Conservation (phyloP, 2,888 invertebrate species). For the Lomographa bimaculata region DNA sequence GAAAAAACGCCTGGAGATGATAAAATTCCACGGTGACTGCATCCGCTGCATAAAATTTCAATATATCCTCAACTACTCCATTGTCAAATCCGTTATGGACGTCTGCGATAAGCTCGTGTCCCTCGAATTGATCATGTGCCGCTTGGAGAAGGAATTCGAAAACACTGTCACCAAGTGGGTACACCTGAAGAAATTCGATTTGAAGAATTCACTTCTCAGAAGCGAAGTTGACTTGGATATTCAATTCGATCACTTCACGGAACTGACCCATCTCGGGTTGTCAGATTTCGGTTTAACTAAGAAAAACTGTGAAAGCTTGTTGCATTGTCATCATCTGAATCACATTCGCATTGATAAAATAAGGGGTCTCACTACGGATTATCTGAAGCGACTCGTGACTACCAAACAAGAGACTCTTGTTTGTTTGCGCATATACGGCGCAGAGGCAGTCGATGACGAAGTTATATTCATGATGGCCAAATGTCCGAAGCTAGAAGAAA, state of each 20-base stretch:
- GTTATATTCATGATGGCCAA: conserved; percentile 57
- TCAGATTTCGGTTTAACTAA: conserved; percentile 70
- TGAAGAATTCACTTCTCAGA: conserved; percentile 65
- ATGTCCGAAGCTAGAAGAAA: conserved; percentile 59
- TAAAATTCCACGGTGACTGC: conserved; percentile 55
- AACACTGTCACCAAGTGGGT: conserved; percentile 59
- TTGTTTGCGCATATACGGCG: conserved; percentile 69
- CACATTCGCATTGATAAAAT: conserved; percentile 74
- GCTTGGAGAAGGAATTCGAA: conserved; percentile 61
- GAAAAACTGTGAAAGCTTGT: conserved; percentile 58
- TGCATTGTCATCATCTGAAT: conserved; percentile 58
- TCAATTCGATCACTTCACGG: conserved; percentile 58
- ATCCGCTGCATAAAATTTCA: conserved; percentile 64
- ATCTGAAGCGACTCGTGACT: conserved; percentile 55
- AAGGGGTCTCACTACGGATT: conserved; percentile 55
- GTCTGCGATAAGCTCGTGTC: conserved; percentile 61
- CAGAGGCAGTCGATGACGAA: conserved; percentile 60
- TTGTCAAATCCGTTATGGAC: conserved; percentile 55
- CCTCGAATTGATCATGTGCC: conserved; percentile 72
- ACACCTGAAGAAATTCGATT: conserved; percentile 59
- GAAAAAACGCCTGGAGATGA: conserved; percentile 54
- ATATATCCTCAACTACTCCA: conserved; percentile 62
- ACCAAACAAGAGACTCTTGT: conserved; percentile 55
- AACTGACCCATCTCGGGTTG: conserved; percentile 57
- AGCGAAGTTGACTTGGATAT: conserved; percentile 51